Evolutionary conservation across 2,888 invertebrate genomes (phyloP), one percentile per base, ranked within the genome.

Genomic region (Melangyna quadrimaculata): DNA sequence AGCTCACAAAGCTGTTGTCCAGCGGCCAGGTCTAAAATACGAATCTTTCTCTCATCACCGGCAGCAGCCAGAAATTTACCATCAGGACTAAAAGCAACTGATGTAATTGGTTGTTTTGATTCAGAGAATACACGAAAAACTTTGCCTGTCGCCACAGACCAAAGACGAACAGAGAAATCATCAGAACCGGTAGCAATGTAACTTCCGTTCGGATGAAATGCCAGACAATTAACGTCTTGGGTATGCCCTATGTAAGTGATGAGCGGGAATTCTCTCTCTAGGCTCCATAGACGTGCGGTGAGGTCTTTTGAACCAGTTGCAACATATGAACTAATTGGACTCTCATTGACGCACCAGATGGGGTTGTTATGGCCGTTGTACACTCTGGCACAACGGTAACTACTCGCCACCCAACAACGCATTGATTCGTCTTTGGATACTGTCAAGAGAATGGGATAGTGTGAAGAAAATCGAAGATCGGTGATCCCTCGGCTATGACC

Each of bases 181-280:
- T 96, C 94, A 2, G 98, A 97, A 10, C 98, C 98, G 0, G 97
- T 97, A 43, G 97, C 98, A 88, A 98, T 90, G 91, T 98, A 98
- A 88, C 95, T 95, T 88, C 96, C 96, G 92, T 98, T 98, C 0
- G 98, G 97, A 93, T 98, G 98, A 93, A 98, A 98, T 89, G 95
- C 95, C n/a, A 92, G 83, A 71, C 91, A 90, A 91, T 92, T 72
- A 24, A 98, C 96, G 93, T 98, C 97, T 90, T 96, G 94, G 71
- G 95, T 95, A 91, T 99, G 98, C 1, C 98, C 98, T 43, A 96
- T 95, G 91, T 97, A 97, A 83, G 97, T 94, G 88, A 98, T 93
- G 1, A 98, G 93, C 9, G 97, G 96, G 90, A 95, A 96, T 35
- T 96, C 96, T 88, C 96, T 94, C 90, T 97, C 97, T 45, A 93